Evolutionary conservation across 2,888 invertebrate species (phyloP), one percentile per base, ranked within the genome.

Genomic region (Cantharis flavilabris): DNA sequence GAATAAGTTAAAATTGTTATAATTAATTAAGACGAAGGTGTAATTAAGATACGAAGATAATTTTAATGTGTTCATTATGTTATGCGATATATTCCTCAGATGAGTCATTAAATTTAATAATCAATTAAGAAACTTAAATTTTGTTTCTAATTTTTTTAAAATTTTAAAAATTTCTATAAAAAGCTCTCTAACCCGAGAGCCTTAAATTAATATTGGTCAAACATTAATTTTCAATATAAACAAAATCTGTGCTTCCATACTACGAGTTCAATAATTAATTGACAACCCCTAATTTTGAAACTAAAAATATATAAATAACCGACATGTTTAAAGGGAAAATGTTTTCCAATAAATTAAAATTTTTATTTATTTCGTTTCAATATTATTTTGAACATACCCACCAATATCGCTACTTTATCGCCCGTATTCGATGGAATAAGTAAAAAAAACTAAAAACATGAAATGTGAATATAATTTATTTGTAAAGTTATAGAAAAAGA

Each of bases 41-140:
- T 69, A 69, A 73, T 71, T 64, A 71, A 71, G 64, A 71, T 71
- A 71, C 71, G 16, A n/a, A 16, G 28, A 63, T 71, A 71, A 71
- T 30, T 71, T 71, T 71, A 71, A 71, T 64, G 18, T 16, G 64
- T 30, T n/a, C 20, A 28, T 71, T 30, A 71, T 18, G 14, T 63
- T 16, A 11, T 26, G 14, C 14, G 10, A 14, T 26, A 49, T 49
- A 49, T 49, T 49, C n/a, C n/a, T 49, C 49, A 49, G n/a, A 33
- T 7, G 49, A 49, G n/a, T n/a, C n/a, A 49, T 49, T 49, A 7
- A 5, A n/a, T n/a, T 49, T 49, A 49, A 49, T n/a, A 49, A 49
- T n/a, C 49, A n/a, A 49, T 49, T 49, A 49, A 49, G 33, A 33
- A 49, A n/a, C 9, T 49, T n/a, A n/a, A 49, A 49, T 2, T 49